Evolutionary conservation across 2,797 vertebrate genomes (phyloP), one percentile per base, ranked within the genome.

Genomic region (Sparus aurata): DNA sequence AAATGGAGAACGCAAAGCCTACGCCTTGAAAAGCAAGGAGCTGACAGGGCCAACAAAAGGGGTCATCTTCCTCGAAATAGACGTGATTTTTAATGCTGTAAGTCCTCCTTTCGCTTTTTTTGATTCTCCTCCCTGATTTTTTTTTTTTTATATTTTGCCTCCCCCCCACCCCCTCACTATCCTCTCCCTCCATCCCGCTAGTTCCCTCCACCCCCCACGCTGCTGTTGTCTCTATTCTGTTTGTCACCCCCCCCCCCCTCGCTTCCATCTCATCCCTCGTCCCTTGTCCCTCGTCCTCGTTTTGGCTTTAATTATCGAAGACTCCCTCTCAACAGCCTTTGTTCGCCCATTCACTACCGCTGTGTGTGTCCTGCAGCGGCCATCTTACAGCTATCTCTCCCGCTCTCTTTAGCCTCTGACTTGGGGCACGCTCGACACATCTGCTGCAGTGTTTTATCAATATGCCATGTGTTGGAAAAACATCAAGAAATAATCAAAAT

Each of bases 21-120:
- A 99, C 97, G 97, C 96, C 97, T 98, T 99, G 98, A 99, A 99
- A 99, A 99, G 98, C 98, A 99, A 99, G 98, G 96, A 99, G 96
- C 97, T 99, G 98, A 99, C 98, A 98, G 97, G 97, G 97, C 97
- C 98, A 98, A 99, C 98, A 97, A 99, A 99, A 96, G 98, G 98
- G 97, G 98, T 99, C 97, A 99, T 99, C 97, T 97, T 98, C 96
- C 98, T 99, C 95, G 98, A 99, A 99, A 98, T 99, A 98, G 98
- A 99, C 96, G 97, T 99, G 97, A 97, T 99, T 98, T 99, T 98
- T 97, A 99, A 99, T 95, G 96, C 97, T 96, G 98, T 99, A 98
- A 99, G 98, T 99, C 96, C 96, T 96, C 96, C 86, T 93, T 91
- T 90, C 85, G 75, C 94, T 25, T 96, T 96, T 96, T 95, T 96